Evolutionary conservation across 1,140 invertebrate genomes (phyloP).

Genomic region (Andrena cerasifolii): DNA sequence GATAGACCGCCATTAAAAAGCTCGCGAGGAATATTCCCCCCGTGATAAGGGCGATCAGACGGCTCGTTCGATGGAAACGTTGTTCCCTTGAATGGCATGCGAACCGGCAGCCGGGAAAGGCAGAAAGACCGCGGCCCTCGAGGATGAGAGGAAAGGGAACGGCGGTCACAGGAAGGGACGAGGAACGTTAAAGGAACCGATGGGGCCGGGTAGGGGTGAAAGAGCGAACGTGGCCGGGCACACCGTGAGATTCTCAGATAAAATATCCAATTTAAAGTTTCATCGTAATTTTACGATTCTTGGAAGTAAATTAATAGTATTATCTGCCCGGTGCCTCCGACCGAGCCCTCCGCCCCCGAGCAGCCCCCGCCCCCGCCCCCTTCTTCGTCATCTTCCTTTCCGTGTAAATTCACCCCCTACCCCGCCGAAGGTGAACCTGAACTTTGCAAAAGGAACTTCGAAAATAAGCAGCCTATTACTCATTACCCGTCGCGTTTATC

Average conservation of each 20-base stretch:
- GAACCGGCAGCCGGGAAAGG: slow-evolving; percentile 1
- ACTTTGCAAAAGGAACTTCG: slow-evolving; percentile 65
- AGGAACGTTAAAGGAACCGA: not conserved
- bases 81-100: slow-evolving; percentile 64
- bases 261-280: slow-evolving; percentile 82
- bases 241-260: slow-evolving; percentile 75
- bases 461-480: slow-evolving; percentile 77
- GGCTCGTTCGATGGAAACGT: slow-evolving; percentile 65
- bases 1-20: slow-evolving; percentile 43
- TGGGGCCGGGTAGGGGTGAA: slow-evolving; percentile 10
- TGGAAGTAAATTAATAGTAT: slow-evolving; percentile 80
- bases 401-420: not conserved
- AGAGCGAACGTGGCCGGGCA: slow-evolving; percentile 34
- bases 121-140: too few species aligned
- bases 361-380: slow-evolving; percentile 10
- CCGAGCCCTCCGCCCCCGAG: slow-evolving; percentile 1
- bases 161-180: not conserved
- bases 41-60: slow-evolving; percentile 67
- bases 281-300: slow-evolving; percentile 80
- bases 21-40: slow-evolving; percentile 55
- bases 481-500: slow-evolving; percentile 71
- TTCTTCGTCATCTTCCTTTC: slow-evolving; percentile 7
- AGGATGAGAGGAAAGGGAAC: not conserved
- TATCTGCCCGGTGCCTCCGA: slow-evolving; percentile 70
- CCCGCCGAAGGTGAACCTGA: slow-evolving; percentile 1